A percentile compares a stretch with the other conserved stretches of the same genome.
Conservation (phyloP, 2,113 vertebrate genomes). For the Heptranchias perlo region DNA sequence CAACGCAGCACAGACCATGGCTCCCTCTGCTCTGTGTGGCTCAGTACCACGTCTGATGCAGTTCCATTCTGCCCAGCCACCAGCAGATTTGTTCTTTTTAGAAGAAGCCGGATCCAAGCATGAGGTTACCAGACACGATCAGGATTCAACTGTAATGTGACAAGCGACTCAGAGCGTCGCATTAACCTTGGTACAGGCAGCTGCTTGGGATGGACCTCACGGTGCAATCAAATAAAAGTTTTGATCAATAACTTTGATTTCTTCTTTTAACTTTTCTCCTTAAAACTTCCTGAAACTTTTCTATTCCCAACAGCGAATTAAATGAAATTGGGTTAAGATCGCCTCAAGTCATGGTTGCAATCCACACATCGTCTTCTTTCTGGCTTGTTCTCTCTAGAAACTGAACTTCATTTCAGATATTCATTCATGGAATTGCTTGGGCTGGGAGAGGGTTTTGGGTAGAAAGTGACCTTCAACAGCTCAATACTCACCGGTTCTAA, state of each 20-base stretch:
- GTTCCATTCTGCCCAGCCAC: not conserved
- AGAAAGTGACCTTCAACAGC: not conserved
- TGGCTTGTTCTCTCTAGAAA: not conserved
- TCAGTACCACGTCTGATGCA: not conserved
- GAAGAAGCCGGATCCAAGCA: not conserved
- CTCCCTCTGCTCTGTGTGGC: not conserved
- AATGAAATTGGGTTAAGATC: not conserved
- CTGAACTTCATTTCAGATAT: not conserved
- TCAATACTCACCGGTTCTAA: not conserved
- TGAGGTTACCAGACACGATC: not conserved
- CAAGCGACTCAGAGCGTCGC: not conserved
- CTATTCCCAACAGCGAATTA: not conserved
- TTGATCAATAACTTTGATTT: not conserved
- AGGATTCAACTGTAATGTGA: not conserved
- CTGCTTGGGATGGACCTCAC: not conserved
- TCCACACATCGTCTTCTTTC: not conserved
- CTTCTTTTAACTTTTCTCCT: not conserved
- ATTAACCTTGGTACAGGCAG: not conserved
- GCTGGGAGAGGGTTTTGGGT: not conserved
- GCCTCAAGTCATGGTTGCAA: not conserved
- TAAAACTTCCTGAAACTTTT: not conserved
- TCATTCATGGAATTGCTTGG: not conserved
- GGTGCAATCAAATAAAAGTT: not conserved
- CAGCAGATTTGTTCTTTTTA: not conserved
- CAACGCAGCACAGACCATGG: not conserved